Conservation (phyloP, 2,113 vertebrate genomes). For the Benitochromis conjunctus region DNA sequence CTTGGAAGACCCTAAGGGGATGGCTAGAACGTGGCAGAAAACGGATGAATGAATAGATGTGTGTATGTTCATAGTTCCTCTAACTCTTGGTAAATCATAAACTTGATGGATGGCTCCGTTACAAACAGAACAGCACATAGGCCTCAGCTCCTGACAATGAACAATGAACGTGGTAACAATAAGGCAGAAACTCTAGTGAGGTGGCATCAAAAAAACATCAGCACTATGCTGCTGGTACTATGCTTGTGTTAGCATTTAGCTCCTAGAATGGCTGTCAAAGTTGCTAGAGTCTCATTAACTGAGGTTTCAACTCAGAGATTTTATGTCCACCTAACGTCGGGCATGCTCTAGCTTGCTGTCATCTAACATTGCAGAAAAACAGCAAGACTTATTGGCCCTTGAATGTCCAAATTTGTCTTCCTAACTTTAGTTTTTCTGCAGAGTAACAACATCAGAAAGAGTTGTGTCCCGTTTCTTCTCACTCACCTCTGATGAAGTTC, state of each 20-base stretch:
- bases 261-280: background rate
- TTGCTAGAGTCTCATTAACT: background rate
- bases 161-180: background rate
- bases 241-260: background rate
- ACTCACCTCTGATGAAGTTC: constrained; percentile 83
- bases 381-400: background rate
- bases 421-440: background rate
- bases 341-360: background rate
- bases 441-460: background rate
- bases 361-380: background rate
- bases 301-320: background rate
- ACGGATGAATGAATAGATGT: background rate
- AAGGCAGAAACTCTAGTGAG: accelerated
- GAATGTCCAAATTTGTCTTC: background rate
- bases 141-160: background rate
- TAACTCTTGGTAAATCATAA: background rate
- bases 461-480: background rate
- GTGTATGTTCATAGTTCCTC: background rate
- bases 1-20: background rate
- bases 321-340: background rate
- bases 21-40: background rate
- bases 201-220: background rate
- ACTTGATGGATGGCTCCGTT: background rate
- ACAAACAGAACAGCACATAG: background rate
- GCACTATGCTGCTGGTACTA: background rate